These are phyloP conservation scores for Coracias cyanogaster DNA, from an alignment of 2,797 vertebrate species.

Conservation along the genomic window DNA sequence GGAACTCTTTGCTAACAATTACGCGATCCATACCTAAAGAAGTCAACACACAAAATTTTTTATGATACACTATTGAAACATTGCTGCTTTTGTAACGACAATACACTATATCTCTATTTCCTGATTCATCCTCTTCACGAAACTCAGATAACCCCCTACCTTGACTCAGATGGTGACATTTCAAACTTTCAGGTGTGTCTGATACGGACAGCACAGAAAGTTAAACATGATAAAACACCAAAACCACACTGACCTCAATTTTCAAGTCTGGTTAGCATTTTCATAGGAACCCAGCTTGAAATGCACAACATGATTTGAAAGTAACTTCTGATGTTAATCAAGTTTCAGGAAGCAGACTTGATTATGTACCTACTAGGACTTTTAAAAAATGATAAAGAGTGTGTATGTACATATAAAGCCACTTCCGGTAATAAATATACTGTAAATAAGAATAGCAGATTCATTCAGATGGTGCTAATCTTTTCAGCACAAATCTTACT, in stretches of 20 bases:
- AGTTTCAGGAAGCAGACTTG: not conserved
- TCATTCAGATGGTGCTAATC: not conserved
- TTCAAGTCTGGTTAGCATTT: not conserved
- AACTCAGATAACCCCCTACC: not conserved
- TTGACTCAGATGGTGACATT: not conserved
- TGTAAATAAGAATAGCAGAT: not conserved
- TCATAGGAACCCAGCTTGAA: not conserved
- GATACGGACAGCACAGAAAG: not conserved
- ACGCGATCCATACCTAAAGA: not conserved
- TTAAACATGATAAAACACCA: not conserved
- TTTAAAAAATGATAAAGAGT: not conserved
- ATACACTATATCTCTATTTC: not conserved
- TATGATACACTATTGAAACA: not conserved
- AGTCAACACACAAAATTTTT: not conserved
- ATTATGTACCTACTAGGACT: not conserved
- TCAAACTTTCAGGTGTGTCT: not conserved
- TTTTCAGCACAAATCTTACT: not conserved
- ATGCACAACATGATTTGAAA: not conserved
- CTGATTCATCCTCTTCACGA: not conserved
- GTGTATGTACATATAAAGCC: accelerated
- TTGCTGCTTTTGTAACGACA: not conserved
- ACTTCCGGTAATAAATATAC: not conserved
- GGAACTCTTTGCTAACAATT: not conserved
- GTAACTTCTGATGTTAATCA: not conserved
- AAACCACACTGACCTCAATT: not conserved